A percentile compares a stretch with the other conserved stretches of the same genome.
These are phyloP conservation scores for Deroptyus accipitrinus DNA, from an alignment of 2,113 vertebrate genomes.

Conservation along the genomic window DNA sequence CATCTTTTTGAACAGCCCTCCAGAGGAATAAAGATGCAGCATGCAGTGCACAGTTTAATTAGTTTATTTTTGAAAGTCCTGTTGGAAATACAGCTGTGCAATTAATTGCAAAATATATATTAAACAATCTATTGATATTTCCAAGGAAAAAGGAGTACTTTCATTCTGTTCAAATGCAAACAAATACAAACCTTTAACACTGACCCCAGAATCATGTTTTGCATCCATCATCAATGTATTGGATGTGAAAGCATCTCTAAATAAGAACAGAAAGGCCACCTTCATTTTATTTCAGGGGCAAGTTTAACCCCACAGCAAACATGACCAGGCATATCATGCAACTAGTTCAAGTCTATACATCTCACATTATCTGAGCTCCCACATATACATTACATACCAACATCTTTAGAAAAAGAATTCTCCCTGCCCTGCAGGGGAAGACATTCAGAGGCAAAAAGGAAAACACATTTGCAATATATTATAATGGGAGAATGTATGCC, in stretches of 20 bases:
- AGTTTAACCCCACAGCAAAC: not conserved
- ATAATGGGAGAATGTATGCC: not conserved
- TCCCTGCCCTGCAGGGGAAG: constrained; percentile 62
- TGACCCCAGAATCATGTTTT: not conserved
- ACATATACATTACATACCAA: not conserved
- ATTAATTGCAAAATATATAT: constrained; percentile 64
- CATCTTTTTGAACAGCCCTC: not conserved
- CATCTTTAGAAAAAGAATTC: constrained; percentile 4
- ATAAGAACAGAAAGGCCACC: not conserved
- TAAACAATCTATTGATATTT: constrained; percentile 2
- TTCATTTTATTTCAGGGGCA: not conserved
- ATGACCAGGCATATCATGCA: not conserved
- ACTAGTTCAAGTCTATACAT: not conserved
- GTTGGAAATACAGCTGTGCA: constrained; percentile 31
- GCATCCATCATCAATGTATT: not conserved
- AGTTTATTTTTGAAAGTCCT: constrained; percentile 44
- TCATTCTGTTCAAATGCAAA: constrained; percentile 15
- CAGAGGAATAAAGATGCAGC: not conserved
- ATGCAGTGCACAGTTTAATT: not conserved
- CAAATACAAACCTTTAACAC: not conserved
- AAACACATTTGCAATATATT: not conserved
- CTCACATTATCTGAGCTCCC: not conserved
- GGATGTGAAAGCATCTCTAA: not conserved
- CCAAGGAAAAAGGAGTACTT: not conserved
- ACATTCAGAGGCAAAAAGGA: constrained; percentile 24